These are phyloP conservation scores for Elephas maximus DNA, from an alignment of 2,113 vertebrate genomes.

Conservation along the genomic window DNA sequence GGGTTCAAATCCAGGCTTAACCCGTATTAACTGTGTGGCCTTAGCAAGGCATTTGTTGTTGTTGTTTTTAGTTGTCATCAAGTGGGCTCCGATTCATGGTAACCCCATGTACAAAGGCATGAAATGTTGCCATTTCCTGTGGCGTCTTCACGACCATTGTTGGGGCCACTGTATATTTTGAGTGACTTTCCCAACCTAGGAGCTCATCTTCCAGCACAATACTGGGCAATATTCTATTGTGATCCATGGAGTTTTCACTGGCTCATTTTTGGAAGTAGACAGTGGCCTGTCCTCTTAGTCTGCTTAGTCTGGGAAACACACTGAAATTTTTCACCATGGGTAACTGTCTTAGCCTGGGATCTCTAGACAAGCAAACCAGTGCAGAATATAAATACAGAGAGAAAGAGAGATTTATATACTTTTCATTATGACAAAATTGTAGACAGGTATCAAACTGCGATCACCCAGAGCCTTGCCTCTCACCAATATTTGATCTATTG, in stretches of 20 bases:
- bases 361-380: too few species aligned
- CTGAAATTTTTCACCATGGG: not conserved
- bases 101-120: not conserved
- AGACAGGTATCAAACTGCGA: too few species aligned
- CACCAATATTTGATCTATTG: too few species aligned
- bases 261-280: not conserved
- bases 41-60: not conserved
- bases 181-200: not conserved
- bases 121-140: not conserved
- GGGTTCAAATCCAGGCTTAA: not conserved
- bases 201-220: too few species aligned
- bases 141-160: not conserved
- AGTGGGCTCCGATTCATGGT: not conserved
- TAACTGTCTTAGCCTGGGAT: too few species aligned
- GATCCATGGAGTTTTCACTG: not conserved
- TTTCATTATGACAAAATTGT: too few species aligned
- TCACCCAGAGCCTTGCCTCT: too few species aligned
- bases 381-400: too few species aligned
- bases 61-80: too few species aligned
- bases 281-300: not conserved
- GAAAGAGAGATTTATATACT: too few species aligned
- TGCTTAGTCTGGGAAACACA: not conserved
- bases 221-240: not conserved
- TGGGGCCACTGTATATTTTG: too few species aligned
- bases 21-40: not conserved